These are phyloP conservation scores for Vipera latastei DNA, from an alignment of 2,797 vertebrate species.

Conservation along the genomic window DNA sequence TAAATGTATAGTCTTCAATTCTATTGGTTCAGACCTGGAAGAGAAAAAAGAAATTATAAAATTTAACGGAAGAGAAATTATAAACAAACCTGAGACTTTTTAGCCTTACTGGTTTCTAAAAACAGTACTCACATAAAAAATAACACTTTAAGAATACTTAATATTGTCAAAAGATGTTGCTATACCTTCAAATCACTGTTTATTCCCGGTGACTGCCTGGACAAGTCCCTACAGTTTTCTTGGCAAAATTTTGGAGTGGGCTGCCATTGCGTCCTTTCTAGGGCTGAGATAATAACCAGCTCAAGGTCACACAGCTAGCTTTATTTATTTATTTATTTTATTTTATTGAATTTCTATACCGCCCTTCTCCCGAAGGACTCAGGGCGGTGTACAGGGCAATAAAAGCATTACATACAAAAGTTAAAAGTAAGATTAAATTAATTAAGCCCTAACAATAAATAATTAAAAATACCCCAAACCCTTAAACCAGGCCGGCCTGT, in stretches of 20 bases:
- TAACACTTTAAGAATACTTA: neutral
- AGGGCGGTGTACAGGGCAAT: no score
- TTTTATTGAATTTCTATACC: no score
- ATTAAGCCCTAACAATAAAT: no score
- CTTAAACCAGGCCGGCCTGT: no score
- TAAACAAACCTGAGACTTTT: neutral
- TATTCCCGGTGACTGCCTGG: neutral
- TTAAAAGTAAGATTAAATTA: no score
- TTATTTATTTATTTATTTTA: no score
- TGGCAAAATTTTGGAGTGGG: neutral
- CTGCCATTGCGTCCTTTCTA: neutral
- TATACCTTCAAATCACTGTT: neutral
- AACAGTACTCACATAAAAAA: neutral
- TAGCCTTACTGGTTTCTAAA: neutral
- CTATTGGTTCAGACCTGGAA: neutral
- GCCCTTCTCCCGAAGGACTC: no score
- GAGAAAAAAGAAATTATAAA: neutral
- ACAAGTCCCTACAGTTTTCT: neutral
- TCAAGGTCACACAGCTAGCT: neutral
- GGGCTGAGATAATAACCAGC: neutral
- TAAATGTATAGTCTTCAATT: neutral
- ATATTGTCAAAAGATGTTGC: neutral
- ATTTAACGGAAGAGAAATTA: neutral
- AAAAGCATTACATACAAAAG: no score
- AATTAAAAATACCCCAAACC: no score